phyloP scores from a whole-genome alignment of 2,888 invertebrate species.

The Catocala nupta region DNA sequence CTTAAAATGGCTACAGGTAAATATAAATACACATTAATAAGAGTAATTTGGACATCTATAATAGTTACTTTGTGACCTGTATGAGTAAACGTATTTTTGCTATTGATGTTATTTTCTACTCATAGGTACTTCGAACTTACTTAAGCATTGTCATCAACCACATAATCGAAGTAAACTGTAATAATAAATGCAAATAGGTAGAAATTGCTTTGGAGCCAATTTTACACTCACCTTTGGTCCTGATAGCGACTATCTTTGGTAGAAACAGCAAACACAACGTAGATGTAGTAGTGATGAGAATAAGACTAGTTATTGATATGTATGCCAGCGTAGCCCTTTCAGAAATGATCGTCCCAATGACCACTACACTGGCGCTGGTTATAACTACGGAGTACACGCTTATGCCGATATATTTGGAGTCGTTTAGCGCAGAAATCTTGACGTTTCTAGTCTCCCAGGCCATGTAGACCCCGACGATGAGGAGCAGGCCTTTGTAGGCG shows the following conservation, averaged over 20 bases:
- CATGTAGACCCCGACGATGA: constrained; percentile 97
- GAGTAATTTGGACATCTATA: too few relatives aligned
- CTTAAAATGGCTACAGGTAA: too few relatives aligned
- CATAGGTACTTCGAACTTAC: too few relatives aligned
- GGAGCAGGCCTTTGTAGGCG: constrained; percentile 95
- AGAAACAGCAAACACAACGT: constrained; percentile 95
- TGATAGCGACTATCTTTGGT: constrained; percentile 93
- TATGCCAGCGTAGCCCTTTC: constrained; percentile 94
- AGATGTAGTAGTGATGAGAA: constrained; percentile 94
- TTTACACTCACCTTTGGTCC: constrained; percentile 86
- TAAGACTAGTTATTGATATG: constrained; percentile 93
- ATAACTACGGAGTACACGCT: constrained; percentile 97
- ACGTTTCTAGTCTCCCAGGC: constrained; percentile 98
- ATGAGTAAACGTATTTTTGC: too few relatives aligned
- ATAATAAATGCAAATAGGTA: too few relatives aligned
- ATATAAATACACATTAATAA: too few relatives aligned
- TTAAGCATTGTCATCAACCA: too few relatives aligned
- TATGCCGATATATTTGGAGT: constrained; percentile 97
- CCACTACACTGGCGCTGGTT: constrained; percentile 94
- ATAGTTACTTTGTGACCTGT: too few relatives aligned
- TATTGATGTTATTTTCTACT: too few relatives aligned
- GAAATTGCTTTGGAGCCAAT: too few relatives aligned
- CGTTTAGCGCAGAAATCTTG: constrained; percentile 96
- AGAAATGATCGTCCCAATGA: constrained; percentile 95
- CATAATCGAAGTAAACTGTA: too few relatives aligned